Base-by-base conservation (phyloP, 2,113 vertebrate genomes). In the Dromas ardeola region DNA sequence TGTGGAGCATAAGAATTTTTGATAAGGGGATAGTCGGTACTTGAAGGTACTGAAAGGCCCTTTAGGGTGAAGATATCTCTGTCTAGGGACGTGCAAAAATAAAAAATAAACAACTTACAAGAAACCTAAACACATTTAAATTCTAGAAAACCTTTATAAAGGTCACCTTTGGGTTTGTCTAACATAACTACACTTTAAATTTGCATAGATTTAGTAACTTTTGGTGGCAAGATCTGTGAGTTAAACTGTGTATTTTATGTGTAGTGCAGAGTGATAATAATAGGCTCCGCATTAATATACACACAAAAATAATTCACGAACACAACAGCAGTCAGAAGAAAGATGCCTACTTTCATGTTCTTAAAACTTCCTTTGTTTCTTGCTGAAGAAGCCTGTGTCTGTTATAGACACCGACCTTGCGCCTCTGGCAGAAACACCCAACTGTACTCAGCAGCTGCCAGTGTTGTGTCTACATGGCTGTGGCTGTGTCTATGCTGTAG, bases 401-500 rank as follows among this genome's bases (percentile, higher is more conserved):
- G 4, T 50, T 71, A 20, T 2, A 67, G 47, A 59, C 53, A 49
- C 12, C 0, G 0, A 34, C 26, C 45, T 43, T n/a, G 17, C 34
- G 8, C 11, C 17, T 38, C 34, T 84, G 78, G 27, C 66, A 88
- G 70, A 45, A 88, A 6, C 21, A 22, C 4, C 23, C 27, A 62
- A 4, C 27, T 58, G 34, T 36, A 10, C 13, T 71, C 11, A 5
- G 78, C 85, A 90, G 73, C 49, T 10, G 1, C 12, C 18, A 67
- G 7, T 18, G 8, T 14, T 40, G 21, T 77, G 53, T 50, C 45
- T 77, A 1, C 1, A 1, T 29, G 72, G 62, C 36, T 20, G 6
- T 34, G 71, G 47, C 6, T 80, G 43, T 52, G 50, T 8, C 38
- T 29, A 0, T 29, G 59, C 8, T 78, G 30, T 15, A n/a, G 40